Conservation (phyloP, 2,113 vertebrate species). For the Phrynocephalus versicolor region DNA sequence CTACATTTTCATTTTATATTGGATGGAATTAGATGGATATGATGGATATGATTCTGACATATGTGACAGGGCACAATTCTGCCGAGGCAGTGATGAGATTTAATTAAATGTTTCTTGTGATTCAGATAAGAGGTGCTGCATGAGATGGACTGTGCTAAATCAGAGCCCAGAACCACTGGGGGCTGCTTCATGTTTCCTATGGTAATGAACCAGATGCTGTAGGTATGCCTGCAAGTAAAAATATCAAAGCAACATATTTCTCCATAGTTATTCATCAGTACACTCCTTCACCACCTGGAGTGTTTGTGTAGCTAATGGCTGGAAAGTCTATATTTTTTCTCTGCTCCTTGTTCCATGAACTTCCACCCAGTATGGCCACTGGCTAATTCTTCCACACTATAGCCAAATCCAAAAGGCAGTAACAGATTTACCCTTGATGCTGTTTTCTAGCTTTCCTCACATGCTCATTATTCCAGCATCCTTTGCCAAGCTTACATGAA, state of each 20-base stretch:
- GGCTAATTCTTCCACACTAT: too few relatives aligned
- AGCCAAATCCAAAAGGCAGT: too few relatives aligned
- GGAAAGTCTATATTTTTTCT: too few relatives aligned
- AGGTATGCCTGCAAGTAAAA: too few relatives aligned
- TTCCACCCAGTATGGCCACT: too few relatives aligned
- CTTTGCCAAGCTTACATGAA: background rate
- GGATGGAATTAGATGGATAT: background rate
- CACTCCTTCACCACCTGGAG: too few relatives aligned
- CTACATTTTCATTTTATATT: slow-evolving; percentile 3
- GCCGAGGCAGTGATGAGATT: background rate
- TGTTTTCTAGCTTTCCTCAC: background rate
- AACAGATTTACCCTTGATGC: too few relatives aligned
- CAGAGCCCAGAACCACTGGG: background rate
- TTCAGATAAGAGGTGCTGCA: background rate
- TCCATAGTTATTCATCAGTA: background rate
- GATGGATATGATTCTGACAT: background rate
- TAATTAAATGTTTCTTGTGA: background rate
- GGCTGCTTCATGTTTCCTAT: too few relatives aligned
- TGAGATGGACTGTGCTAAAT: background rate
- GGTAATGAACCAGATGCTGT: too few relatives aligned
- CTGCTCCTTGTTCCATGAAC: too few relatives aligned
- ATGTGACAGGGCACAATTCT: background rate
- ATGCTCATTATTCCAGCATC: background rate
- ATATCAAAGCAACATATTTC: too few relatives aligned
- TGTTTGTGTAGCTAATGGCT: too few relatives aligned